Evolutionary conservation across 2,797 vertebrate genomes (phyloP).

Genomic region (Coreius guichenoti): DNA sequence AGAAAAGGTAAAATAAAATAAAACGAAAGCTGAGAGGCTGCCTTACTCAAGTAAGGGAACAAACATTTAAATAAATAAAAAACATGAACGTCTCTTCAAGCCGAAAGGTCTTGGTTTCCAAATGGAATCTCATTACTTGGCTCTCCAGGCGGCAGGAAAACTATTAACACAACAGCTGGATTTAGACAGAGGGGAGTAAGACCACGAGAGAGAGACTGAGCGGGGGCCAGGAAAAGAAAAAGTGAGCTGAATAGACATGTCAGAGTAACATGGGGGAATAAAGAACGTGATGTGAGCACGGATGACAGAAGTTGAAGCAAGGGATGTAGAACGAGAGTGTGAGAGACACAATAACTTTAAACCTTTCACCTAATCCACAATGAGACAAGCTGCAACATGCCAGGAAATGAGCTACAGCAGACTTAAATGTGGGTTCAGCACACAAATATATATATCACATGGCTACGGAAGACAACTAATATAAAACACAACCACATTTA

Average conservation of each 20-base stretch:
- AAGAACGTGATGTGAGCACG: conserved; percentile 5
- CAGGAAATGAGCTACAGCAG: conserved; percentile 10
- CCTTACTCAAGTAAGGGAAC: conserved; percentile 33
- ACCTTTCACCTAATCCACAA: conserved; percentile 36
- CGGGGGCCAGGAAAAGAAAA: conserved; percentile 1
- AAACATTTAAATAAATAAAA: conserved; percentile 52
- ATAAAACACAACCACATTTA: background rate
- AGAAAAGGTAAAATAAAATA: background rate
- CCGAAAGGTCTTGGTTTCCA: conserved; percentile 44
- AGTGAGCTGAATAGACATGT: conserved; percentile 42
- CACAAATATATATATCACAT: background rate
- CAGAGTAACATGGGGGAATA: conserved; percentile 28
- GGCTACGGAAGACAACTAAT: background rate
- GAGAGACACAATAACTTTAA: conserved; percentile 30
- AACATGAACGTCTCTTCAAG: conserved; percentile 50
- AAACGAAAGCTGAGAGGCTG: background rate
- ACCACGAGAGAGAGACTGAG: conserved; percentile 12
- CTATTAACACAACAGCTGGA: conserved; percentile 66
- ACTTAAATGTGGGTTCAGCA: background rate
- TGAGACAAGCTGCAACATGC: conserved; percentile 35
- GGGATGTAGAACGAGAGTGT: background rate
- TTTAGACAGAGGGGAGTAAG: conserved; percentile 35
- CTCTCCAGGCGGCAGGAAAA: conserved; percentile 57
- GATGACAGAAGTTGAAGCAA: conserved; percentile 1
- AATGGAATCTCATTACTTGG: conserved; percentile 58